These are phyloP conservation scores for Falco columbarius DNA, from an alignment of 2,797 vertebrate genomes.

Conservation along the genomic window DNA sequence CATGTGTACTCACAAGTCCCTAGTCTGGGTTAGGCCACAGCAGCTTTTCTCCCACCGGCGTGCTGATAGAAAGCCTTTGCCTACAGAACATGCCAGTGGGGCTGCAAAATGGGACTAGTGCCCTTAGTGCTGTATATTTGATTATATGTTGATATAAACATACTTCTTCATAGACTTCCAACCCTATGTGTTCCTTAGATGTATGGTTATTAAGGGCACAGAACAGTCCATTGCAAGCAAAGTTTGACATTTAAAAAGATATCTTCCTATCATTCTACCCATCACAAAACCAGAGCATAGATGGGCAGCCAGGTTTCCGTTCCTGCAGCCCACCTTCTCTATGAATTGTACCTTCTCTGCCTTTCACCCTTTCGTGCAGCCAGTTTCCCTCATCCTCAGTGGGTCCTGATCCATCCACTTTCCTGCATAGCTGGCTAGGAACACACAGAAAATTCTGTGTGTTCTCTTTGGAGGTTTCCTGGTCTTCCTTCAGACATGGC, in stretches of 20 bases:
- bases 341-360: not conserved
- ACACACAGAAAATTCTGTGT: not conserved
- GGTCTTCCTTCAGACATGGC: not conserved
- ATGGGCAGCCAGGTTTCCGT: not conserved
- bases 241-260: not conserved
- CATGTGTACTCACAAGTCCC: not conserved
- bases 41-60: not conserved
- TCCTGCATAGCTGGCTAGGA: not conserved
- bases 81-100: not conserved
- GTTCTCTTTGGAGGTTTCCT: not conserved
- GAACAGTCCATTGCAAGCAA: not conserved
- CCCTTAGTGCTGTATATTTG: not conserved
- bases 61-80: not conserved
- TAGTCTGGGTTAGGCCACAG: not conserved
- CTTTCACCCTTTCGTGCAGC: accelerated
- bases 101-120: not conserved
- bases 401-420: not conserved
- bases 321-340: not conserved
- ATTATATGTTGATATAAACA: not conserved
- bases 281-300: not conserved
- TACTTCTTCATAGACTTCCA: not conserved
- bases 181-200: not conserved
- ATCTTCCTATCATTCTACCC: not conserved
- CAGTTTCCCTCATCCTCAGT: not conserved
- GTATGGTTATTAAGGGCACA: not conserved